Percentiles rank a stretch among this genome's conserved stretches.
phyloP scores from a whole-genome alignment of 2,797 vertebrate genomes.

The Distichodus sexfasciatus region DNA sequence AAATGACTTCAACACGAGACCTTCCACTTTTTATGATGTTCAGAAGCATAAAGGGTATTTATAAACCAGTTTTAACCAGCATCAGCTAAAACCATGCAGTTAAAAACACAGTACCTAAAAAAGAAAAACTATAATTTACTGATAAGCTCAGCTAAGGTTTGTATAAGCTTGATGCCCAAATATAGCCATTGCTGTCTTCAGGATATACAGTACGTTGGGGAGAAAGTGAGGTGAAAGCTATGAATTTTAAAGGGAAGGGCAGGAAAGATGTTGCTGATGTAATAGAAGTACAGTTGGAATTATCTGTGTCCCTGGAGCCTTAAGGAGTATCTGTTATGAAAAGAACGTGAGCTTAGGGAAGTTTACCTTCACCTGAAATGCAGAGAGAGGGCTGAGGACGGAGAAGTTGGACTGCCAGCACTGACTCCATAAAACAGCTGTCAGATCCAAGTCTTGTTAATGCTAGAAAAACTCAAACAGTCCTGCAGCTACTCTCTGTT shows the following conservation, averaged over 20 bases:
- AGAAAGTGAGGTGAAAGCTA: not conserved
- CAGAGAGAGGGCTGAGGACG: not conserved
- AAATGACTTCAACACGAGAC: not conserved
- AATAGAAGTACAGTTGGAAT: conserved; percentile 7
- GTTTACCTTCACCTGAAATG: conserved; percentile 15
- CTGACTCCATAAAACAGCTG: conserved; percentile 41
- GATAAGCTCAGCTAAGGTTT: not conserved
- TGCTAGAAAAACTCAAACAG: conserved; percentile 40
- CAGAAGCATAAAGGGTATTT: no score
- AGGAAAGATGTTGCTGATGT: not conserved
- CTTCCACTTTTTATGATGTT: no score
- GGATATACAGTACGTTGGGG: not conserved
- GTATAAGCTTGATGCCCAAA: not conserved
- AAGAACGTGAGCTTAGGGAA: not conserved
- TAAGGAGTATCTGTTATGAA: no score
- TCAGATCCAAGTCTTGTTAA: conserved; percentile 55
- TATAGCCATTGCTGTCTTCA: not conserved
- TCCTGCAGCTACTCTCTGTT: conserved; percentile 34
- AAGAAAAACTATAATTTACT: not conserved
- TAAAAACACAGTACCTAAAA: not conserved
- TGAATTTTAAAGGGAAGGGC: not conserved
- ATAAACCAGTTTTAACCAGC: no score
- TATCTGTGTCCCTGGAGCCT: not conserved
- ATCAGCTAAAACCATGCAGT: no score
- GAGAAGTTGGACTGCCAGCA: conserved; percentile 30